Base-by-base conservation (phyloP, 2,888 invertebrate genomes). In the Scrobipalpa costella region DNA sequence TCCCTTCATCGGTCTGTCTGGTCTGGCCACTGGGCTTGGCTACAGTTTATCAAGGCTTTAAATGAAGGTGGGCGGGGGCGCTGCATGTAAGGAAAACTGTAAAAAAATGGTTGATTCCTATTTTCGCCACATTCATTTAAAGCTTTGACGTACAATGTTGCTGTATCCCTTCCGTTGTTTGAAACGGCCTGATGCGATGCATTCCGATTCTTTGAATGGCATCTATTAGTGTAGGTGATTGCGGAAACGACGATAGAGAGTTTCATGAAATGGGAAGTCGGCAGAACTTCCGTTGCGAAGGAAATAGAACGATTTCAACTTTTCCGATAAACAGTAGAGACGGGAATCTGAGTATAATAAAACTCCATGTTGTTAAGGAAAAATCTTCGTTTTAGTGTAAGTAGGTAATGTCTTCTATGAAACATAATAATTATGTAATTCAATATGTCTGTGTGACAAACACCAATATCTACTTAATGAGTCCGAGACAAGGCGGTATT, bases 101-200 rank as follows among this genome's bases (percentile, higher is more conserved):
- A n/a, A n/a, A n/a, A n/a, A n/a, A n/a, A n/a, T n/a, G n/a, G n/a
- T n/a, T n/a, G n/a, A n/a, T n/a, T n/a, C n/a, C n/a, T n/a, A n/a
- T n/a, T n/a, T n/a, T n/a, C n/a, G n/a, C n/a, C n/a, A n/a, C n/a
- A n/a, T n/a, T n/a, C n/a, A n/a, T n/a, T n/a, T n/a, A n/a, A n/a
- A n/a, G n/a, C n/a, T n/a, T n/a, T n/a, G n/a, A n/a, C n/a, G n/a
- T n/a, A n/a, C n/a, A 27, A 59, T 40, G 21, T 59, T 47, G 40
- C 47, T n/a, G 27, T 13, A 47, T 17, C 44, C 47, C 73, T 72
- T 72, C 70, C 66, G 69, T 70, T 69, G 69, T 67, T 69, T 64
- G 17, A 38, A 57, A 55, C 15, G 7, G 7, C 33, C 11, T n/a
- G 33, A 52, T 52, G 21, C 52, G 11, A 27, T 33, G 21, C 27